Conservation (phyloP, 1,140 invertebrate genomes). For the Scaptomyza hsui region DNA sequence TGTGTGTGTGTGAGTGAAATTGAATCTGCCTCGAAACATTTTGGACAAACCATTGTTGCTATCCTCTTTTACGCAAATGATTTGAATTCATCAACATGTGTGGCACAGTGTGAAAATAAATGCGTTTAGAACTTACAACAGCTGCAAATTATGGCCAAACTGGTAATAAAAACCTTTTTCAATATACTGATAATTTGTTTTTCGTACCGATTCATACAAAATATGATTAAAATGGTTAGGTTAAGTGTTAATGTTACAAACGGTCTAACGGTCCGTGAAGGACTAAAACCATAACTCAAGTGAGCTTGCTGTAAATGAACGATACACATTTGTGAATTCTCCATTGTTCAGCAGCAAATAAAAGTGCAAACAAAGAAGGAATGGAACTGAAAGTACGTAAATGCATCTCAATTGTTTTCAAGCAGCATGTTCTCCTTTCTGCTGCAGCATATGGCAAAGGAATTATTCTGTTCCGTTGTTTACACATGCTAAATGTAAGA, state of each 20-base stretch:
- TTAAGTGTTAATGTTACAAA: too few species aligned
- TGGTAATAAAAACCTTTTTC: neutral
- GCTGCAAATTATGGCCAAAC: neutral
- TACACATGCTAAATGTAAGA: too few species aligned
- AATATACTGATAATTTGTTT: too few species aligned
- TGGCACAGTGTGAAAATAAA: neutral
- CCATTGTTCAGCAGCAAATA: neutral
- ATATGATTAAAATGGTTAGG: too few species aligned
- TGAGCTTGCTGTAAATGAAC: neutral
- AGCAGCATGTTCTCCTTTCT: neutral
- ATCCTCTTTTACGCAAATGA: neutral
- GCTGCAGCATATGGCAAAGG: too few species aligned
- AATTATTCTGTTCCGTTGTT: too few species aligned
- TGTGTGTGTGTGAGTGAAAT: too few species aligned
- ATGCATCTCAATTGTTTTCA: neutral
- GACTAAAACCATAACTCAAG: neutral
- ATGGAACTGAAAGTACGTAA: neutral
- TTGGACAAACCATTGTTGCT: neutral
- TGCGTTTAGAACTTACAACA: neutral
- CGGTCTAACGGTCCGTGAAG: too few species aligned
- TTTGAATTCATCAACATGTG: slow-evolving; percentile 13
- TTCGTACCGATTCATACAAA: too few species aligned
- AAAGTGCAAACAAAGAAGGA: neutral
- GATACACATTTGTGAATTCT: neutral
- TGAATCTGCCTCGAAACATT: neutral